Conservation (phyloP, 2,888 invertebrate genomes). For the Eristalinus aeneus region DNA sequence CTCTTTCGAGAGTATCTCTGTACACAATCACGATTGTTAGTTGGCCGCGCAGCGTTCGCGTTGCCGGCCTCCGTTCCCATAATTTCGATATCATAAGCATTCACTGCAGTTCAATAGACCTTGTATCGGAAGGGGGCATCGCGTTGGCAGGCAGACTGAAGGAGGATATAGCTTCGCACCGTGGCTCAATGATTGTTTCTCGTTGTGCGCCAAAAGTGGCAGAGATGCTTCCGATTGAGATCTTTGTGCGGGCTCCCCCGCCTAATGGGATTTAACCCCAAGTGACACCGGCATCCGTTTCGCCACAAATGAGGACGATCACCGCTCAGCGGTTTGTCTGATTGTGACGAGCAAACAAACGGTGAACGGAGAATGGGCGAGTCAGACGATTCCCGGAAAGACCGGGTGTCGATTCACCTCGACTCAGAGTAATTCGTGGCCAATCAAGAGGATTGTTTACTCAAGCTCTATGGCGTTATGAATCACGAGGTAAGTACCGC, state of each 20-base stretch:
- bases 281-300: slow-evolving; percentile 16
- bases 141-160: neutral
- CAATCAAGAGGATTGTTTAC: slow-evolving; percentile 21
- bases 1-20: slow-evolving; percentile 44
- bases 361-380: neutral
- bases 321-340: neutral
- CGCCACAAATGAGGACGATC: slow-evolving; percentile 12
- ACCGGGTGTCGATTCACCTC: slow-evolving; percentile 12
- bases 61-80: slow-evolving; percentile 60
- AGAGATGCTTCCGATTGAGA: slow-evolving; percentile 35
- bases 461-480: slow-evolving; percentile 32
- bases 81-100: slow-evolving; percentile 61
- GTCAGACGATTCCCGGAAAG: slow-evolving; percentile 14
- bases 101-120: slow-evolving; percentile 66
- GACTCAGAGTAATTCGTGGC: slow-evolving; percentile 16
- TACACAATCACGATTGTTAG: slow-evolving; percentile 57
- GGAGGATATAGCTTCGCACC: slow-evolving; percentile 63
- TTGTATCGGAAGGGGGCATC: slow-evolving; percentile 65
- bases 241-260: neutral
- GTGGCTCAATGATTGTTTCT: slow-evolving; percentile 50
- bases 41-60: slow-evolving; percentile 39
- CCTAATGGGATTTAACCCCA: slow-evolving; percentile 19
- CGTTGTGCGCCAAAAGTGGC: slow-evolving; percentile 10
- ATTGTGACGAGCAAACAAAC: slow-evolving; percentile 19
- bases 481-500: slow-evolving; percentile 29